Percentiles rank a stretch among this genome's conserved stretches.
These are phyloP conservation scores for Sinonovacula constricta DNA, from an alignment of 1,140 invertebrate species.

Conservation along the genomic window DNA sequence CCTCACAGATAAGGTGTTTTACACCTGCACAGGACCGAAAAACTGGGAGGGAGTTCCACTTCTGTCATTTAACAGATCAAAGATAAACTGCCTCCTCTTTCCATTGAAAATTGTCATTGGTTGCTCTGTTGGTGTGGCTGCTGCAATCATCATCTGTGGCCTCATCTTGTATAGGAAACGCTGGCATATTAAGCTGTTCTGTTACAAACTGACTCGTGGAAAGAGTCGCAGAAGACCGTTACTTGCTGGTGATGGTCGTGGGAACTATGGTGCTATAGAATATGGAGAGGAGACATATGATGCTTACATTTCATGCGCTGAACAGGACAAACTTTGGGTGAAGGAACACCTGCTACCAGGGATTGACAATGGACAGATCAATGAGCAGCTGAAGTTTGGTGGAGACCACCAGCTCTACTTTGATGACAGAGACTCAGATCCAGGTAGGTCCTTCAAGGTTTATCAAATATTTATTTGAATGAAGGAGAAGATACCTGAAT, in stretches of 20 bases:
- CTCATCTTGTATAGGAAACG: conserved; percentile 56
- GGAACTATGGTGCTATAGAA: conserved; percentile 3
- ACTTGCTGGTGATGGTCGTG: conserved; percentile 17
- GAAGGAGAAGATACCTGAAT: too few species aligned
- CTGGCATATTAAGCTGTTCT: conserved; percentile 58
- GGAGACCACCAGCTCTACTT: conserved; percentile 54
- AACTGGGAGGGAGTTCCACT: conserved; percentile 59
- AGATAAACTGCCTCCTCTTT: conserved; percentile 64
- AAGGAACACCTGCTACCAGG: conserved; percentile 48
- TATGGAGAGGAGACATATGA: conserved; percentile 46
- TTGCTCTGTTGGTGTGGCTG: conserved; percentile 11
- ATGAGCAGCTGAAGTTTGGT: conserved; percentile 20
- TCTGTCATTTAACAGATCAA: conserved; percentile 56
- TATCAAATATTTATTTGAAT: too few species aligned
- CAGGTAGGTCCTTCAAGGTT: conserved; percentile 47
- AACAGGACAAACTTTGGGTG: conserved; percentile 60
- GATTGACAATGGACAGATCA: conserved; percentile 55
- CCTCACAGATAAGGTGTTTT: conserved; percentile 39
- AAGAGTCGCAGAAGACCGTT: neutral
- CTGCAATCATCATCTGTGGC: conserved; percentile 44
- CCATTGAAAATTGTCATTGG: conserved; percentile 51
- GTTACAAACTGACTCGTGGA: conserved; percentile 39
- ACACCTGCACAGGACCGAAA: conserved; percentile 61
- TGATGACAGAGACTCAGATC: conserved; percentile 45
- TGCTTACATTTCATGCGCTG: conserved; percentile 59